phyloP scores from a whole-genome alignment of 2,113 vertebrate genomes.

The Sigmodon hispidus region DNA sequence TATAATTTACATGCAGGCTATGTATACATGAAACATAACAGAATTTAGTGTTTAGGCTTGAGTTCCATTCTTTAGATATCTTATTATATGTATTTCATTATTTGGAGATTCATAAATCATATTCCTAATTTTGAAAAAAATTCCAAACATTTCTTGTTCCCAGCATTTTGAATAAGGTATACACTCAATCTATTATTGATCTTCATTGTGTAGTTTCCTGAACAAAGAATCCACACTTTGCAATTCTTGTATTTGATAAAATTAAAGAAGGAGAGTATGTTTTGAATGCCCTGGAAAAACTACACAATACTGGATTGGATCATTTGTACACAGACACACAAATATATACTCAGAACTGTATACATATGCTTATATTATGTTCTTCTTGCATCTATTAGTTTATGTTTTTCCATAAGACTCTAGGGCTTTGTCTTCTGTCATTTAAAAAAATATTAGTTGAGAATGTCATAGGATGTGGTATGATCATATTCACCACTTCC shows the following conservation, averaged over 20 bases:
- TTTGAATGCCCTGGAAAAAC: not conserved
- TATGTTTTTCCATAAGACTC: not conserved
- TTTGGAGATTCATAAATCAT: not conserved
- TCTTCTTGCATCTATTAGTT: not conserved
- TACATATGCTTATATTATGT: not conserved
- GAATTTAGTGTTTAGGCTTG: not conserved
- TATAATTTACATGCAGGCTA: too few species aligned
- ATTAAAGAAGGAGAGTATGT: not conserved
- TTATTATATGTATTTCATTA: not conserved
- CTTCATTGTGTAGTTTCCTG: not conserved
- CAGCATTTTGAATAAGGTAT: not conserved
- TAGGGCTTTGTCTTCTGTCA: not conserved
- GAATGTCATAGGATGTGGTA: not conserved
- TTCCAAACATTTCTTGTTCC: not conserved
- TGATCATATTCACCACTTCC: not conserved
- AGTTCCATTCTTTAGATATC: not conserved
- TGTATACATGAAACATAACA: not conserved
- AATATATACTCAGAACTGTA: not conserved
- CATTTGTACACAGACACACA: not conserved
- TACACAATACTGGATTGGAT: not conserved
- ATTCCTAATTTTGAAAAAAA: not conserved
- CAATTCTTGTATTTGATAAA: not conserved
- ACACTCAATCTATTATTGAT: not conserved
- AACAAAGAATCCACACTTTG: not conserved
- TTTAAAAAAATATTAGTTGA: not conserved